These are phyloP conservation scores for Drosophila jambulina DNA, from an alignment of 1,140 invertebrate genomes.

Conservation along the genomic window DNA sequence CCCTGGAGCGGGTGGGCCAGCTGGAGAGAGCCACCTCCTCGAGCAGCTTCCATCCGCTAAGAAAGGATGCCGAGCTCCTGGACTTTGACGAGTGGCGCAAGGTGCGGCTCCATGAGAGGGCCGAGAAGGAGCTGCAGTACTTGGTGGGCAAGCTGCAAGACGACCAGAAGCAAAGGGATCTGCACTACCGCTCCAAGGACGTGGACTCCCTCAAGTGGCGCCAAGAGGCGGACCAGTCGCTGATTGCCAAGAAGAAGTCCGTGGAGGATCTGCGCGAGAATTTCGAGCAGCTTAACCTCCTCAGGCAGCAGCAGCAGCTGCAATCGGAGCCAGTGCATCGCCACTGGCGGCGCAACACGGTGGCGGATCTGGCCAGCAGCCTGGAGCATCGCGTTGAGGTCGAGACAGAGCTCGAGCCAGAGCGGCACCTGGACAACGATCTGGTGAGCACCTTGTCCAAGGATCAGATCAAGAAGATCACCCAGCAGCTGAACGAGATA, in stretches of 20 bases:
- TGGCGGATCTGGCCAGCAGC: conserved; percentile 90
- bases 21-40: conserved; percentile 91
- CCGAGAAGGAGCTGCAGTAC: conserved; percentile 92
- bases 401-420: conserved; percentile 17
- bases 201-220: conserved; percentile 90
- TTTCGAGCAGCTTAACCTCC: conserved; percentile 86
- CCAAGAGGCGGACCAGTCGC: conserved; percentile 90
- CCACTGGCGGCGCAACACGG: conserved; percentile 93
- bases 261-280: conserved; percentile 93
- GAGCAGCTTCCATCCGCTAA: conserved; percentile 89
- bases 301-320: conserved; percentile 83
- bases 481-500: conserved; percentile 93
- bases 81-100: conserved; percentile 95
- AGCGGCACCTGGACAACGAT: conserved; percentile 88
- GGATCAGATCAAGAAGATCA: conserved; percentile 93
- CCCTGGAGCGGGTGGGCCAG: conserved; percentile 93
- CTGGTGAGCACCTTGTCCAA: conserved; percentile 94
- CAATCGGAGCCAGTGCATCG: conserved; percentile 91
- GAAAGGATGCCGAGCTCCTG: conserved; percentile 91
- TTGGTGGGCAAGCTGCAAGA: conserved; percentile 92
- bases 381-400: conserved; percentile 85
- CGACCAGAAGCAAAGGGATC: conserved; percentile 93
- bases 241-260: conserved; percentile 93
- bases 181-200: conserved; percentile 92
- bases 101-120: conserved; percentile 91